These are phyloP conservation scores for Bagarius yarrelli DNA, from an alignment of 2,113 vertebrate species.

Conservation along the genomic window DNA sequence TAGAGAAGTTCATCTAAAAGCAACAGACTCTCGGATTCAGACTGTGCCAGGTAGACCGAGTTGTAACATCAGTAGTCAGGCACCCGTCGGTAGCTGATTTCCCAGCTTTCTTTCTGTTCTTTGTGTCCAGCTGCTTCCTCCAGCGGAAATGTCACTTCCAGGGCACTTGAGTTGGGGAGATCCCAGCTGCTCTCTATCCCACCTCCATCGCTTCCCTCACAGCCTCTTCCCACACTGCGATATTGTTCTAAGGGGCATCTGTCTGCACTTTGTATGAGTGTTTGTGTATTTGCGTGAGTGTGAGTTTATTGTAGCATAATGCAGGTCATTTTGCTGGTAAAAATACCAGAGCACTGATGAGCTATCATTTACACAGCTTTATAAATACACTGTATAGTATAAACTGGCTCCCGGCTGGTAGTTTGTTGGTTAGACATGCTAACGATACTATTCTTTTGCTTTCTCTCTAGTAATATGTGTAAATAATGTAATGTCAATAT, in stretches of 20 bases:
- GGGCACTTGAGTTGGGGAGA: constrained; percentile 55
- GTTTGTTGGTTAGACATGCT: neutral
- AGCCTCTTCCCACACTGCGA: constrained; percentile 53
- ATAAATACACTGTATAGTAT: constrained; percentile 18
- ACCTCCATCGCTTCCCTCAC: constrained; percentile 47
- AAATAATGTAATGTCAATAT: constrained; percentile 35
- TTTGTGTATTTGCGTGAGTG: constrained; percentile 48
- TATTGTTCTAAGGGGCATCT: constrained; percentile 61
- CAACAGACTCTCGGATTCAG: constrained; percentile 20
- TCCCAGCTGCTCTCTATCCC: constrained; percentile 54
- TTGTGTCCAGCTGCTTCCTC: constrained; percentile 73
- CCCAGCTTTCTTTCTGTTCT: constrained; percentile 59
- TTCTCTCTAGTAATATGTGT: constrained; percentile 38
- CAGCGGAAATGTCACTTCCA: constrained; percentile 64
- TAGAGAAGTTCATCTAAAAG: neutral
- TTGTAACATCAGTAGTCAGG: constrained; percentile 48
- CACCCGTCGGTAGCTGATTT: constrained; percentile 62
- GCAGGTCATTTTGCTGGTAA: constrained; percentile 48
- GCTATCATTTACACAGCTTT: constrained; percentile 29
- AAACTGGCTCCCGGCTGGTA: constrained; percentile 3
- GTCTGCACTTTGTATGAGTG: constrained; percentile 50
- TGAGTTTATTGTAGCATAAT: constrained; percentile 47
- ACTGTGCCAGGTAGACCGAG: constrained; percentile 20
- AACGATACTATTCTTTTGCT: constrained; percentile 15
- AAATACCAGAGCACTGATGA: constrained; percentile 40